Base-by-base conservation (phyloP, 2,113 vertebrate species). In the Mungos mungo region DNA sequence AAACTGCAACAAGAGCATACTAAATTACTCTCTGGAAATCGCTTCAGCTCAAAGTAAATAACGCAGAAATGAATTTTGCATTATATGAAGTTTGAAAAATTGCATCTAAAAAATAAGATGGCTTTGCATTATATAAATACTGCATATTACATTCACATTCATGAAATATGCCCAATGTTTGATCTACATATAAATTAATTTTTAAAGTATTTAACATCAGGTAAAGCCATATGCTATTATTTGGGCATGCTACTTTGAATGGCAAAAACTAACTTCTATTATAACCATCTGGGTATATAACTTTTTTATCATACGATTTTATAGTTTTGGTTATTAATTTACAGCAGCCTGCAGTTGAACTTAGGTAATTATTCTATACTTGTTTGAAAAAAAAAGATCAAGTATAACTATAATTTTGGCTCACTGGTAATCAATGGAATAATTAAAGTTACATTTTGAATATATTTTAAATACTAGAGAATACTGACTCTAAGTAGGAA, bases 1-100 rank as follows among this genome's bases (percentile, higher is more conserved):
- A 79, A 1, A 74, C 19, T 52, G 2, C 68, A 93, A 47, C n/a
- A 96, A 94, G n/a, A 91, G 23, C 60, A 94, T 47, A 91, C 16
- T 52, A 93, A 96, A 84, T 69, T 88, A 95, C 47, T 94, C 89
- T 96, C 50, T 96, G 74, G n/a, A 96, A 95, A 97, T 92, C 90
- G 83, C 54, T 90, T 60, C 29, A 79, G 9, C 83, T 92, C 23
- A 95, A 92, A 97, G 33, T 31, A 96, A 91, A 91, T 93, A 96
- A 82, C 86, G 19, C 63, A 93, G 91, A 96, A 84, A 21, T 82
- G 0, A 60, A 45, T 29, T 92, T 79, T 83, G 97, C 18, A 96
- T 57, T 41, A 92, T 0, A 57, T 35, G 41, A 84, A 66, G 3
- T 88, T 45, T 92, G 71, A n/a, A 80, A n/a, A 80, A 93, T 84